phyloP scores from a whole-genome alignment of 2,888 invertebrate species.

The Sycophila texana region DNA sequence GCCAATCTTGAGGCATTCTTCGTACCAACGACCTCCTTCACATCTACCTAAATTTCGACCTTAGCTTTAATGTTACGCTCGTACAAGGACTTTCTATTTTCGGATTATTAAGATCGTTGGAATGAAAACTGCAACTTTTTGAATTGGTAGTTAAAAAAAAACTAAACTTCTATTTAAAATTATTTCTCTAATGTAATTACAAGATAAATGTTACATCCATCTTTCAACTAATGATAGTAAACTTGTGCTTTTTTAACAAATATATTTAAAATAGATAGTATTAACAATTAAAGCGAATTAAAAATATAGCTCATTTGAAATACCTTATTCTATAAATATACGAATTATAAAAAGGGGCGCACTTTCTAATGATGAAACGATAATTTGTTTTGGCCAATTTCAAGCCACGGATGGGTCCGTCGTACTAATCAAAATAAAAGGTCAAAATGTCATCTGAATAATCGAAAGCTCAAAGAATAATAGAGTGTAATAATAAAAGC shows the following conservation, averaged over 20 bases:
- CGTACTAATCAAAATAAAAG: background rate
- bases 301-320: too few species aligned
- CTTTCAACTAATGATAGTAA: too few species aligned
- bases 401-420: background rate
- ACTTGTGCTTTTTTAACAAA: too few species aligned
- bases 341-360: too few species aligned
- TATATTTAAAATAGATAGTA: too few species aligned
- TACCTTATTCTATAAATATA: too few species aligned
- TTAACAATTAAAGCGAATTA: too few species aligned
- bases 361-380: too few species aligned
- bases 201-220: background rate
- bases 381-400: background rate
- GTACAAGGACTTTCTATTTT: slow-evolving; percentile 33
- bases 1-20: background rate
- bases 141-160: too few species aligned
- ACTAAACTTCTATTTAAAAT: background rate
- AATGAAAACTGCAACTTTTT: background rate
- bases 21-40: slow-evolving; percentile 30
- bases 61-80: background rate
- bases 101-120: slow-evolving; percentile 19
- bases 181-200: background rate
- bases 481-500: background rate
- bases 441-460: background rate
- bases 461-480: background rate
- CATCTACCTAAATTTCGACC: background rate